Percentiles rank a stretch among this genome's conserved stretches.
Conservation (phyloP, 2,797 vertebrate genomes). For the Psittacula derbiana region DNA sequence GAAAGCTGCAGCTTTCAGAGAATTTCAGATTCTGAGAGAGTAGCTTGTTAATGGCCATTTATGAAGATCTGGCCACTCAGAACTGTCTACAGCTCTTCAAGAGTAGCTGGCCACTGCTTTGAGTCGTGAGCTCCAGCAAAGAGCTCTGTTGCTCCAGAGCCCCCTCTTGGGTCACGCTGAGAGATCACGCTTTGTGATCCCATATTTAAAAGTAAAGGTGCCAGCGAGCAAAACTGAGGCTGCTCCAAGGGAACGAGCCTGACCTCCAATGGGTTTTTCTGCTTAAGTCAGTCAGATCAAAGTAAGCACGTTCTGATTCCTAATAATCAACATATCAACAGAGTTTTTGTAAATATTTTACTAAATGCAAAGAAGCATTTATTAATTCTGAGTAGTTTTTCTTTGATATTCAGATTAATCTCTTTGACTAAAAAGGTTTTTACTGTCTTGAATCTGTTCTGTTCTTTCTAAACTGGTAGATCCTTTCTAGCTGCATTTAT, state of each 20-base stretch:
- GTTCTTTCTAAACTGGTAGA: not conserved
- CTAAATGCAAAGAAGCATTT: not conserved
- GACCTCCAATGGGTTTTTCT: not conserved
- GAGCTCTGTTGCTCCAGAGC: not conserved
- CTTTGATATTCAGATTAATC: not conserved
- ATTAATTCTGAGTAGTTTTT: not conserved
- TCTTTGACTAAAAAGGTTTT: not conserved
- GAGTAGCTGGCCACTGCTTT: not conserved
- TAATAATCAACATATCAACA: not conserved
- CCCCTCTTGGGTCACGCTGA: not conserved
- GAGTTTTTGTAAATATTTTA: not conserved
- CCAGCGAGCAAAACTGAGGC: not conserved
- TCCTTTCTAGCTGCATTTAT: not conserved
- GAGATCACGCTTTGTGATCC: rapidly evolving
- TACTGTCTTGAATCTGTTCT: not conserved
- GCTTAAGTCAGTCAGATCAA: not conserved
- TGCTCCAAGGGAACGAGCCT: not conserved
- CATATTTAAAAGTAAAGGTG: not conserved
- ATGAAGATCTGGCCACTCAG: not conserved
- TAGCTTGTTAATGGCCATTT: not conserved
- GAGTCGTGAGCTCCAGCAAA: not conserved
- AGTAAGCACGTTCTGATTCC: not conserved
- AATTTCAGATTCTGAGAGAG: not conserved
- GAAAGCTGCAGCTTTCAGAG: not conserved
- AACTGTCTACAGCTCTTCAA: not conserved